Percentiles rank a stretch among this genome's conserved stretches.
Evolutionary conservation across 1,140 invertebrate genomes (phyloP).

Genomic region (Ceratosolen fusciceps): DNA sequence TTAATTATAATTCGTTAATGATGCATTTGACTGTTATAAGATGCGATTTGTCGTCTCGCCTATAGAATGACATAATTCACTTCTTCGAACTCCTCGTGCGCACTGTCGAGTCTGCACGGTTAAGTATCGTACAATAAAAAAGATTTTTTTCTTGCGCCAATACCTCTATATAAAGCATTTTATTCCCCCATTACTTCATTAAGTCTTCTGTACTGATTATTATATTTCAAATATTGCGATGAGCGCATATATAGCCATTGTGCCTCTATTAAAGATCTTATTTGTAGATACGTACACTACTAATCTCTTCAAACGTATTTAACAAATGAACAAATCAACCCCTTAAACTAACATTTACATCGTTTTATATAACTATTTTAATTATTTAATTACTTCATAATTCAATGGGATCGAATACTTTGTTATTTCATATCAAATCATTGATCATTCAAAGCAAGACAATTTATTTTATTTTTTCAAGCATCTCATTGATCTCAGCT

Average conservation of each 20-base stretch:
- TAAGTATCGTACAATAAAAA: slow-evolving; percentile 1
- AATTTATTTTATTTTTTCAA: too few relatives aligned
- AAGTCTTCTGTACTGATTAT: slow-evolving; percentile 4
- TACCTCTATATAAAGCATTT: background rate
- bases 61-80: slow-evolving; percentile 28
- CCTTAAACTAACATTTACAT: too few relatives aligned
- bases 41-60: slow-evolving; percentile 4
- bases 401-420: too few relatives aligned
- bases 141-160: background rate
- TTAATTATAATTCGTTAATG: slow-evolving; percentile 31
- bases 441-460: too few relatives aligned
- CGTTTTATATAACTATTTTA: too few relatives aligned
- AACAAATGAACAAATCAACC: too few relatives aligned
- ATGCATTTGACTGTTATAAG: slow-evolving; percentile 13
- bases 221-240: slow-evolving; percentile 10
- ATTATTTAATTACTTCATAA: too few relatives aligned
- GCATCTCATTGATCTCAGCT: too few relatives aligned
- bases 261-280: background rate
- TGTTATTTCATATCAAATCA: too few relatives aligned
- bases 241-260: background rate
- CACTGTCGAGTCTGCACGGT: background rate
- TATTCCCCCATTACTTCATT: slow-evolving; percentile 17
- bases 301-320: background rate
- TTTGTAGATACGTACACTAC: background rate
- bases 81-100: slow-evolving; percentile 12